Evolutionary conservation across 2,113 vertebrate species (phyloP), one percentile per base, ranked within the genome.

Genomic region (Gracilinanus agilis): DNA sequence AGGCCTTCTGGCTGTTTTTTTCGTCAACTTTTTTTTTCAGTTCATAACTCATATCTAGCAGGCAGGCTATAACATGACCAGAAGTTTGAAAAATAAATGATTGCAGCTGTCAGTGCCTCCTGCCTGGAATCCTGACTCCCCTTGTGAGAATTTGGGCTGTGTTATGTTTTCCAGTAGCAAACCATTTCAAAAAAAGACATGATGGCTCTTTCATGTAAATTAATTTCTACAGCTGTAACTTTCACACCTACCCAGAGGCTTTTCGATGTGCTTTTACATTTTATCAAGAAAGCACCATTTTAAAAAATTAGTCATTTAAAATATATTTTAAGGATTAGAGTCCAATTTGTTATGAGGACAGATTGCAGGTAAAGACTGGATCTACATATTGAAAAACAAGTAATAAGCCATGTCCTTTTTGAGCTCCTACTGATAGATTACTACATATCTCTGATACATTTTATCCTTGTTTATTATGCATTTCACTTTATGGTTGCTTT

Each of bases 71-170:
- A 94, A 90, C 94, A 94, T 67, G 92, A 75, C 55, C 94, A 93
- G 44, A 90, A 97, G 90, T 97, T 94, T 94, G 90, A 95, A 96
- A 97, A 96, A 96, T 95, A 96, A 96, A 96, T 96, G 92, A 93
- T 55, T 67, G 55, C 95, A 94, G 92, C 93, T 97, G 93, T 92
- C 93, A 96, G 55, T 24, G 34, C n/a, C 92, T 95, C 27, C 95
- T 92, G 92, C 54, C 67, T 95, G 92, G 93, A 90, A 92, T 49
- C 90, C 49, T 40, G 12, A 92, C 56, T 44, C 54, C 24, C 93
- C 91, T 94, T 90, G 90, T 94, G 95, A 91, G 49, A 92, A 92
- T 92, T 3, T 91, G 92, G 93, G 75, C 55, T 53, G 40, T 9
- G 8, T 24, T 54, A 29, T 95, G 83, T 91, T 97, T 97, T 95